A percentile compares a stretch with the other conserved stretches of the same genome.
Evolutionary conservation across 2,797 vertebrate genomes (phyloP).

Genomic region (Sardinella longiceps): DNA sequence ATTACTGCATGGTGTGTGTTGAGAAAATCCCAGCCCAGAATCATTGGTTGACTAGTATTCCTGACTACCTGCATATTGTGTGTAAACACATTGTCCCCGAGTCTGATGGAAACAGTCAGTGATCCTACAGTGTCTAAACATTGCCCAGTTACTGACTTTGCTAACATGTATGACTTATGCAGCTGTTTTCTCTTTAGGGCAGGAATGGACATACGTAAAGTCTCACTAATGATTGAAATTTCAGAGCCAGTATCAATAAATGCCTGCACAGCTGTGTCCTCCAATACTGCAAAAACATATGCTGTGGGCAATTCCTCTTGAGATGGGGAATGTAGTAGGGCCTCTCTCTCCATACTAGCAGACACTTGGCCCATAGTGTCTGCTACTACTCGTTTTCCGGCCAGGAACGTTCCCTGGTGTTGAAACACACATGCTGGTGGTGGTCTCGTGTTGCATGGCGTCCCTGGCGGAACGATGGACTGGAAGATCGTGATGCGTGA

Average conservation of each 20-base stretch:
- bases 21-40: neutral
- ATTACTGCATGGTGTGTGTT: neutral
- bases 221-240: neutral
- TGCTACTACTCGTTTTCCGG: neutral
- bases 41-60: neutral
- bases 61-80: neutral
- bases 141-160: neutral
- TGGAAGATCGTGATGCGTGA: too few species aligned
- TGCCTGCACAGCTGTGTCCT: neutral
- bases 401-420: too few species aligned
- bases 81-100: neutral
- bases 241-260: neutral
- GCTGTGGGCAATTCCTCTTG: too few species aligned
- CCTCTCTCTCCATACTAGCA: neutral
- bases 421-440: too few species aligned
- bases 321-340: too few species aligned
- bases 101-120: neutral
- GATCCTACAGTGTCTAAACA: neutral
- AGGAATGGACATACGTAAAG: neutral
- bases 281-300: neutral
- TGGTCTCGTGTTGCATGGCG: too few species aligned
- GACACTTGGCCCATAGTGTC: neutral
- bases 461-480: too few species aligned
- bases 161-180: neutral
- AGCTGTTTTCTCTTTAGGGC: neutral